A percentile compares a stretch with the other conserved stretches of the same genome.
These are phyloP conservation scores for Nerophis ophidion DNA, from an alignment of 2,113 vertebrate genomes.

Conservation along the genomic window DNA sequence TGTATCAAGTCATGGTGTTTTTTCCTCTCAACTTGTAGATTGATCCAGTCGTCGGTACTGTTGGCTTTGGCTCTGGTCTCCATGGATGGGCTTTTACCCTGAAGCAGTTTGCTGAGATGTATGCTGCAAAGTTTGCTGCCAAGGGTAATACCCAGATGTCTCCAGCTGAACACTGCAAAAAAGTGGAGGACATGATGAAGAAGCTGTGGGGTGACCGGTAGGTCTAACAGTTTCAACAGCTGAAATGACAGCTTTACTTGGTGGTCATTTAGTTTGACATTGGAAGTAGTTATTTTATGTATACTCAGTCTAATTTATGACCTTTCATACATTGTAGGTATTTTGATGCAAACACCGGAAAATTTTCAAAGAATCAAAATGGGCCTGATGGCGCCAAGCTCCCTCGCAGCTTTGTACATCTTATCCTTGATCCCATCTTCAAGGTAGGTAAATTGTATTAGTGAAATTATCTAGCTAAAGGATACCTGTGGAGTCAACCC, in stretches of 20 bases:
- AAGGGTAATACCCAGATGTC: constrained; percentile 82
- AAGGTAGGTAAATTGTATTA: constrained; percentile 72
- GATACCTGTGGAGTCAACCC: no score
- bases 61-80: constrained; percentile 95
- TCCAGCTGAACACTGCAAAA: constrained; percentile 81
- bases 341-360: constrained; percentile 81
- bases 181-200: constrained; percentile 98
- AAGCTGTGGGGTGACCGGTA: constrained; percentile 95
- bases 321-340: constrained; percentile 54
- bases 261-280: not conserved
- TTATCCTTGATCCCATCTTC: constrained; percentile 92
- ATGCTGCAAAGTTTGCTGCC: constrained; percentile 88
- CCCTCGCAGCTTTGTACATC: constrained; percentile 82
- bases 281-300: not conserved
- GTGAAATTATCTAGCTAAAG: not conserved
- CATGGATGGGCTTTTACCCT: constrained; percentile 97
- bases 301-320: not conserved
- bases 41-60: constrained; percentile 84
- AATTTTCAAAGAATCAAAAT: constrained; percentile 78
- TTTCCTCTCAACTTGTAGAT: constrained; percentile 64
- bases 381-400: constrained; percentile 78
- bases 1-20: not conserved
- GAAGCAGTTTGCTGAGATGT: constrained; percentile 98
- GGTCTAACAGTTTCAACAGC: constrained; percentile 12
- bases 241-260: not conserved